These are phyloP conservation scores for Acyrthosiphon pisum DNA, from an alignment of 1,140 invertebrate species.

Conservation along the genomic window DNA sequence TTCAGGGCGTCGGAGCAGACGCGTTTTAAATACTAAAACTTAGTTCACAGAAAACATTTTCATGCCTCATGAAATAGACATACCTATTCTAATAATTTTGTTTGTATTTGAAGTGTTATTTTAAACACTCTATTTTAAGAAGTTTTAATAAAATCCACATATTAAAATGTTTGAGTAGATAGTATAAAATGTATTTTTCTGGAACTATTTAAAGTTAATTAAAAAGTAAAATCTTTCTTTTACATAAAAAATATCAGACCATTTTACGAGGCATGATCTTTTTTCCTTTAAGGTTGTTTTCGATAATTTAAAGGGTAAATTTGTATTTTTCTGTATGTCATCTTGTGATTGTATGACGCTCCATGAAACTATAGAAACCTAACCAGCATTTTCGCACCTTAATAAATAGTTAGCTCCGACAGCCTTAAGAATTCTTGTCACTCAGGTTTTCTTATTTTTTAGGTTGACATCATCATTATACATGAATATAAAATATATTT, in stretches of 20 bases:
- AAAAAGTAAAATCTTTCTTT: too few species aligned
- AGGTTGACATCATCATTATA: neutral
- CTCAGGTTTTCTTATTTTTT: neutral
- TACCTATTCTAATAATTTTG: neutral
- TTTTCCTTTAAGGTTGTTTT: too few species aligned
- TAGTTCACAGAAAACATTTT: neutral
- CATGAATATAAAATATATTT: neutral
- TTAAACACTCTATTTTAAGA: neutral
- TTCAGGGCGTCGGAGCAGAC: neutral
- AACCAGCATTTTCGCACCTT: neutral
- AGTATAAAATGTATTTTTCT: too few species aligned
- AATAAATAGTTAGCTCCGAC: neutral
- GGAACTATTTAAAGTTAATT: too few species aligned
- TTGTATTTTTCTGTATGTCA: too few species aligned
- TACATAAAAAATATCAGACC: too few species aligned
- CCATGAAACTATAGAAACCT: too few species aligned
- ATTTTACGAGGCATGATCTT: too few species aligned
- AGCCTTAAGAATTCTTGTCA: neutral
- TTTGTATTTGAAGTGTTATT: neutral
- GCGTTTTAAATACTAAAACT: neutral
- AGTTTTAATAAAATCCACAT: neutral
- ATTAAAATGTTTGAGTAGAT: neutral
- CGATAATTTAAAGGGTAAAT: too few species aligned
- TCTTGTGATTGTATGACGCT: too few species aligned
- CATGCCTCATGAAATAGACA: neutral